Percentiles rank a stretch among this genome's conserved stretches.
Conservation (phyloP, 2,888 invertebrate genomes). For the Spicauda simplicius region DNA sequence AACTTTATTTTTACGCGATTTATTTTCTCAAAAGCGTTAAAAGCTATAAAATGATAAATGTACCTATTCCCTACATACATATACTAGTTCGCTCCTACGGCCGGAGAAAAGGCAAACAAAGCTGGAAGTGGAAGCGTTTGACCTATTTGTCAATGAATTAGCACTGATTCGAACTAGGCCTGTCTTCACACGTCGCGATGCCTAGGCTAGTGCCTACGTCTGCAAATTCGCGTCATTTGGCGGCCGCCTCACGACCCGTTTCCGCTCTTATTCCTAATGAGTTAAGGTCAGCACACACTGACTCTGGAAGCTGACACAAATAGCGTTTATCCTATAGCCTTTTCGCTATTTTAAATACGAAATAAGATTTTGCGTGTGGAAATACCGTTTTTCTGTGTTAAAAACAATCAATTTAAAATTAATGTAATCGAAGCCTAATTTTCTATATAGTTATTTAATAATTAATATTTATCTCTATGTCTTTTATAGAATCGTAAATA, state of each 20-base stretch:
- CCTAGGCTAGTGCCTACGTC: conserved; percentile 27
- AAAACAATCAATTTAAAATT: too few species aligned
- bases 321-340: not conserved
- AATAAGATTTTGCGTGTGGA: not conserved
- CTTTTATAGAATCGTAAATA: too few species aligned
- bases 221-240: conserved; percentile 40
- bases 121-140: conserved; percentile 35
- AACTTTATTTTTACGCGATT: too few species aligned
- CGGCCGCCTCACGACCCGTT: conserved; percentile 44
- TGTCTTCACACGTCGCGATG: conserved; percentile 16
- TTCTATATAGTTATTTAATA: too few species aligned
- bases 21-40: too few species aligned
- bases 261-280: conserved; percentile 46
- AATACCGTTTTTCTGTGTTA: not conserved
- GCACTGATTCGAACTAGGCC: conserved; percentile 35
- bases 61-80: not conserved
- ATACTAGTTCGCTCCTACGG: not conserved
- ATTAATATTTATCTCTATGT: too few species aligned
- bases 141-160: conserved; percentile 38
- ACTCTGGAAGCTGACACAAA: not conserved
- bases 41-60: too few species aligned
- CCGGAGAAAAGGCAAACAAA: conserved; percentile 24
- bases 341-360: not conserved
- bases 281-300: conserved; percentile 40
- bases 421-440: too few species aligned